A percentile compares a stretch with the other conserved stretches of the same genome.
Evolutionary conservation across 2,797 vertebrate genomes (phyloP).

Genomic region (Mus caroli): DNA sequence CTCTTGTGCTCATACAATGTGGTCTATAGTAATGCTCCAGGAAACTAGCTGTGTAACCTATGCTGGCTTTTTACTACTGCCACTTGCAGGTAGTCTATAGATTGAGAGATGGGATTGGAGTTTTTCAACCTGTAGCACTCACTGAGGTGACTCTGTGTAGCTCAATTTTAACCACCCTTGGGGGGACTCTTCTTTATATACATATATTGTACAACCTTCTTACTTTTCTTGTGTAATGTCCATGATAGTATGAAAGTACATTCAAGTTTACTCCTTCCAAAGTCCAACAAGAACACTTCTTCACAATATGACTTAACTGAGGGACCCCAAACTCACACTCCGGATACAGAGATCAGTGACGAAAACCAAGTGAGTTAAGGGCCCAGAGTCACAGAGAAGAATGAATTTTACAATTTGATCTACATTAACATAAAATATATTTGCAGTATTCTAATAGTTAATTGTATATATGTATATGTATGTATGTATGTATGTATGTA

Average conservation of each 20-base stretch:
- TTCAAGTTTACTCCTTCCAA: background rate
- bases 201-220: background rate
- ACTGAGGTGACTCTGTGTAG: background rate
- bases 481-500: background rate
- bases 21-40: background rate
- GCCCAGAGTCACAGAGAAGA: no score
- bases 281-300: background rate
- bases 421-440: background rate
- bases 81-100: background rate
- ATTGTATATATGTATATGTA: background rate
- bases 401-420: background rate
- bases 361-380: background rate
- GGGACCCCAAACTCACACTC: background rate
- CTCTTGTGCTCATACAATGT: background rate
- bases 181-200: background rate
- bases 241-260: background rate
- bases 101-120: background rate
- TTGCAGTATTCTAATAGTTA: background rate
- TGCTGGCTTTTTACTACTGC: background rate
- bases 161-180: background rate
- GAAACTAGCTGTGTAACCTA: background rate
- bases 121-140: conserved; percentile 20
- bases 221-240: background rate
- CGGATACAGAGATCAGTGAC: background rate
- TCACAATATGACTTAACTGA: background rate